Conservation (phyloP, 2,797 vertebrate species). For the Artibeus lituratus region DNA sequence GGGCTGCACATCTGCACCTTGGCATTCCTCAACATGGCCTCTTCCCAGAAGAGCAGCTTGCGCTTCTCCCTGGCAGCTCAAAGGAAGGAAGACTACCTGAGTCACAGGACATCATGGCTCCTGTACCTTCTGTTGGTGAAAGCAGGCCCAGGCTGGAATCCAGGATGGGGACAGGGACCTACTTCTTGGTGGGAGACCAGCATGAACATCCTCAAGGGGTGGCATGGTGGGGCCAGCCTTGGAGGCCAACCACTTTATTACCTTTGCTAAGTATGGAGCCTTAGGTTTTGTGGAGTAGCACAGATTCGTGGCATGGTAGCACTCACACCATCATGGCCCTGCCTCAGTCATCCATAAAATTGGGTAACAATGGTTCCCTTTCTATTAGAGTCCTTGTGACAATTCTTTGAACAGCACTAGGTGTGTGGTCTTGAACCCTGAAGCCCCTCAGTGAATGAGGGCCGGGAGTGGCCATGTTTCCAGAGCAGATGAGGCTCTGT, state of each 20-base stretch:
- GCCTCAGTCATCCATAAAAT: not conserved
- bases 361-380: not conserved
- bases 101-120: not conserved
- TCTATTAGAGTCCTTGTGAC: not conserved
- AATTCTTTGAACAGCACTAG: not conserved
- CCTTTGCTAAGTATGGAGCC: not conserved
- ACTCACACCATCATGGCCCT: not conserved
- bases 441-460: not conserved
- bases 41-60: not conserved
- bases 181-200: not conserved
- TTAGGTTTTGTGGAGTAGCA: not conserved
- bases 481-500: not conserved
- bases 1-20: not conserved
- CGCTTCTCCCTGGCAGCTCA: not conserved
- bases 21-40: not conserved
- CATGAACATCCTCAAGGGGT: accelerated
- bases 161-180: not conserved
- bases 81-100: not conserved
- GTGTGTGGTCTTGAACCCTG: not conserved
- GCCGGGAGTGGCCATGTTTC: not conserved
- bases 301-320: not conserved
- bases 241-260: not conserved
- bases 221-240: not conserved
- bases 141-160: not conserved
- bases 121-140: not conserved